phyloP scores from a whole-genome alignment of 1,140 invertebrate genomes.

The Pomacea maculata region DNA sequence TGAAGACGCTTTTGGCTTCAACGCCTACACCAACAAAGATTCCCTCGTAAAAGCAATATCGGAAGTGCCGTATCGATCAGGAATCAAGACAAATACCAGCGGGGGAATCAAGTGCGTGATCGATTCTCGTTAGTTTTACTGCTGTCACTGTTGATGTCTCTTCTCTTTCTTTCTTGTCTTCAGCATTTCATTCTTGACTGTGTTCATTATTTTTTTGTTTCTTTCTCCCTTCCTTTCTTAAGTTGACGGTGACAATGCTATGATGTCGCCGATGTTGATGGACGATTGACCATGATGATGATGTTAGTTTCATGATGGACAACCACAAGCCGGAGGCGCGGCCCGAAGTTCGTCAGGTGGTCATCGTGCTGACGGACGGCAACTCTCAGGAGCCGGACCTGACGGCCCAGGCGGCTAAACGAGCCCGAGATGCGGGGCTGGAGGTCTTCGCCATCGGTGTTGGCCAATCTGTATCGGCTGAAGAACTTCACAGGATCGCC shows the following conservation, averaged over 20 bases:
- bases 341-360: slow-evolving; percentile 13
- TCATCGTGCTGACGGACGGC: slow-evolving; percentile 38
- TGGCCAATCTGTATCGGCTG: slow-evolving; percentile 22
- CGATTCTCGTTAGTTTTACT: slow-evolving; percentile 18
- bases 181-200: not conserved
- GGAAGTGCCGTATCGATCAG: not conserved
- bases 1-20: slow-evolving; percentile 5
- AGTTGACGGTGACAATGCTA: not conserved
- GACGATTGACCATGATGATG: not conserved
- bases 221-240: not conserved
- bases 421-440: slow-evolving; percentile 13
- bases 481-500: slow-evolving; percentile 38
- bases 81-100: slow-evolving; percentile 34
- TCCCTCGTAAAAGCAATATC: not conserved
- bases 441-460: slow-evolving; percentile 43
- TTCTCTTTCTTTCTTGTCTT: too few species aligned
- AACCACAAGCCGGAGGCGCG: slow-evolving; percentile 22
- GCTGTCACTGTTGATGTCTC: not conserved
- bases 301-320: slow-evolving; percentile 21
- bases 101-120: slow-evolving; percentile 45
- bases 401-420: slow-evolving; percentile 23
- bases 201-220: not conserved
- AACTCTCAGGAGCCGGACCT: slow-evolving; percentile 27
- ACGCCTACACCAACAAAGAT: slow-evolving; percentile 2
- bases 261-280: not conserved